Evolutionary conservation across 1,140 invertebrate genomes (phyloP).

Genomic region (Drosophila parvula): DNA sequence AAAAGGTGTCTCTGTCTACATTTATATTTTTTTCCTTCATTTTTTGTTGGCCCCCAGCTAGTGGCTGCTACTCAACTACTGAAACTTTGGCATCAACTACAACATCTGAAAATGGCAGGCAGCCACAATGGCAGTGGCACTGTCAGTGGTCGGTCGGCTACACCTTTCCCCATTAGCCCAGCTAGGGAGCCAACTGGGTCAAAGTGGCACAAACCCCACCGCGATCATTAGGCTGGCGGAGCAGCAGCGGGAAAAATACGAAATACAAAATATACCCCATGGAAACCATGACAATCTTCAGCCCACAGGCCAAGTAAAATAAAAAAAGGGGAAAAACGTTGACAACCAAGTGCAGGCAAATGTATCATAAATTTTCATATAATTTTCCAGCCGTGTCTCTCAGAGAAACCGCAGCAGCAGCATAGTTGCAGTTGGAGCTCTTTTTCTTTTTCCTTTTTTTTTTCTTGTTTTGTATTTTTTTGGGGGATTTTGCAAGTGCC

Average conservation of each 20-base stretch:
- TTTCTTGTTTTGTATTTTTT: constrained; percentile 1
- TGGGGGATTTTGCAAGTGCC: constrained; percentile 57
- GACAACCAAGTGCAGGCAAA: constrained; percentile 81
- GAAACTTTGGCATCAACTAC: constrained; percentile 46
- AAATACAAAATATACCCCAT: constrained; percentile 25
- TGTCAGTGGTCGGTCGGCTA: constrained; percentile 26
- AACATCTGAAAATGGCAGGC: constrained; percentile 34
- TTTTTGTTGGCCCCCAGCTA: constrained; percentile 4
- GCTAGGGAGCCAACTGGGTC: constrained; percentile 49
- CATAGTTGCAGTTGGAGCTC: constrained; percentile 28
- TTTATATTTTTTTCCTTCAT: neutral
- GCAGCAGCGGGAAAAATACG: constrained; percentile 18
- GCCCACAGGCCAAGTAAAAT: constrained; percentile 37
- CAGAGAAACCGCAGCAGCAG: constrained; percentile 51
- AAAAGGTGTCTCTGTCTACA: constrained; percentile 36
- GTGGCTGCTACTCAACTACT: constrained; percentile 40
- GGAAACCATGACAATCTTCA: constrained; percentile 51
- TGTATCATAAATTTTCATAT: constrained; percentile 82
- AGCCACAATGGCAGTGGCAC: constrained; percentile 23
- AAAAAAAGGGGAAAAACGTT: constrained; percentile 42
- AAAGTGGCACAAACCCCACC: constrained; percentile 43
- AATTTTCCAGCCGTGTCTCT: constrained; percentile 75
- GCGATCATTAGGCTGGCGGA: constrained; percentile 39
- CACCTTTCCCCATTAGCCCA: constrained; percentile 50
- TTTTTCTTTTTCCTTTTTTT: constrained; percentile 22